These are phyloP conservation scores for Piezodorus guildinii DNA, from an alignment of 1,140 invertebrate genomes.

Conservation along the genomic window DNA sequence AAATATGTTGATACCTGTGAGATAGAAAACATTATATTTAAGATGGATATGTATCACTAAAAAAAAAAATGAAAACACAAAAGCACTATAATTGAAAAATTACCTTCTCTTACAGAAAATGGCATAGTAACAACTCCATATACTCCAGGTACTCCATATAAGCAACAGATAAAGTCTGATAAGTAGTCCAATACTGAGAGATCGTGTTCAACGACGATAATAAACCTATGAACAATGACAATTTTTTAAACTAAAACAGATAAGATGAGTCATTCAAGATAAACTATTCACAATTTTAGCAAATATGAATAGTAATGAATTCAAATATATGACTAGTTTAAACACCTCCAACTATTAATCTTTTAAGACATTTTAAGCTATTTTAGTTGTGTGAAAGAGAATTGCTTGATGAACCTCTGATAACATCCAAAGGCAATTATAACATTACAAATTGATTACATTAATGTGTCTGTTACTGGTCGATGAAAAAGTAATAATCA, in stretches of 20 bases:
- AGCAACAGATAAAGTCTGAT: conserved; percentile 97
- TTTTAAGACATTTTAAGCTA: too few species aligned
- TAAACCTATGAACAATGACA: conserved; percentile 52
- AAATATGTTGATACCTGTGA: conserved; percentile 93
- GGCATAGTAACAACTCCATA: conserved; percentile 99
- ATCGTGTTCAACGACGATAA: conserved; percentile 99
- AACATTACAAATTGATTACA: too few species aligned
- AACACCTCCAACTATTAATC: too few species aligned
- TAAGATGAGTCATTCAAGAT: conserved; percentile 25
- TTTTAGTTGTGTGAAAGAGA: too few species aligned
- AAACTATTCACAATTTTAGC: background rate
- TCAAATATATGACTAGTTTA: too few species aligned
- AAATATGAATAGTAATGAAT: too few species aligned
- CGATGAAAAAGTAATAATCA: too few species aligned
- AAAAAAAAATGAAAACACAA: background rate
- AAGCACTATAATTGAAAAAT: background rate
- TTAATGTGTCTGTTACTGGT: too few species aligned
- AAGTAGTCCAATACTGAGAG: conserved; percentile 97
- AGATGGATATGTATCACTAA: too few species aligned
- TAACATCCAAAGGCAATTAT: too few species aligned
- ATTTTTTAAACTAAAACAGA: too few species aligned
- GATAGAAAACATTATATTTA: conserved; percentile 8
- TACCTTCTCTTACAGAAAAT: conserved; percentile 94
- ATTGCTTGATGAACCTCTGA: too few species aligned
- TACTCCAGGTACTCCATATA: conserved; percentile 96